Evolutionary conservation across 1,140 invertebrate genomes (phyloP), one percentile per base, ranked within the genome.

Genomic region (Pseudomyrmex pallidus): DNA sequence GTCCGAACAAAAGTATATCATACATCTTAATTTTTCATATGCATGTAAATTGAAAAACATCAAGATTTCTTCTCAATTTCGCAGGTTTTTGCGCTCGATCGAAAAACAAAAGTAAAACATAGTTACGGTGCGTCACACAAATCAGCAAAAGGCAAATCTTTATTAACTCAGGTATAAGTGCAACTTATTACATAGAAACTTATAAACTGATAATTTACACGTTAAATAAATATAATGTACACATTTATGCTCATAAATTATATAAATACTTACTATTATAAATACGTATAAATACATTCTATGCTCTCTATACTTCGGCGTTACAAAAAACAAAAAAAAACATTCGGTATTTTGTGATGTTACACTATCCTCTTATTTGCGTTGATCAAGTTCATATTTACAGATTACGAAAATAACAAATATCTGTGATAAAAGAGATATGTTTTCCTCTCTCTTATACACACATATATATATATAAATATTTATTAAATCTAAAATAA

Each of bases 141-240:
- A 57, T 77, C 63, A 57, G 52, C 52, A 68, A 57, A 46, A 62
- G 3, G 12, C 50, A 35, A 70, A 70, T 22, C 20, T 70, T 78
- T 78, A 78, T 78, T 78, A 70, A 78, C 15, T 25, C n/a, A 70
- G 44, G 52, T 48, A 48, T 48, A 59, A 13, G 10, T 44, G 22
- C 77, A 52, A 44, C n/a, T 74, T 35, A 59, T 59, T 78, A 78
- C 63, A 57, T 57, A 78, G 15, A 59, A 68, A 68, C 20, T 78
- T 78, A 68, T 13, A 22, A 48, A 13, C 44, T 74, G 35, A 82
- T 1, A 82, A 82, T 73, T 74, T 63, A 52, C 59, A 56, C 76
- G 59, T 87, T 70, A 84, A 86, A 88, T 84, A 87, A 87, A 86
- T 86, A 83, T 57, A 73, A 72, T 44, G 9, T 70, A 74, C 57